Evolutionary conservation across 2,888 invertebrate genomes (phyloP), one percentile per base, ranked within the genome.

Genomic region (Tridacna gigas): DNA sequence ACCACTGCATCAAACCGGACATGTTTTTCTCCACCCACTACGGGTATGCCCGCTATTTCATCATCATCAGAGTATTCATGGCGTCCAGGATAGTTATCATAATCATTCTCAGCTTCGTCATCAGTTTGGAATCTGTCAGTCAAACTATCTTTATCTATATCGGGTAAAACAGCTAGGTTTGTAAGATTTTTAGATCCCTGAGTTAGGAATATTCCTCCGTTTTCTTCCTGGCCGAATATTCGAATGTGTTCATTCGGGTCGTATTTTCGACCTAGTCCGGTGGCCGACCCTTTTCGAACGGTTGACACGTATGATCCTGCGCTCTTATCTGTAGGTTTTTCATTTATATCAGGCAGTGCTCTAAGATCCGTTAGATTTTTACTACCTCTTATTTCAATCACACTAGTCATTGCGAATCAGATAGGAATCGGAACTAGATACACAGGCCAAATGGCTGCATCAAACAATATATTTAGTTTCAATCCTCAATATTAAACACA

Each of bases 1-100:
- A 71, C 71, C 22, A 71, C 51, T 1, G 48, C 22, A 18, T 71
- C 51, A 71, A 71, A 71, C 22, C 71, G 71, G 51, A 71, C 71
- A 47, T 26, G 71, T 51, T 51, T 71, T 2, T 71, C 47, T 12
- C 48, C 71, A 12, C 71, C 71, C 15, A 71, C 51, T 25, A 26
- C 28, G 12, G 71, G 71, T 51, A 71, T 71, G 13, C 28, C 51
- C 5, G 71, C 48, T 13, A 51, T 9, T 5, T 71, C 71, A 71
- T 51, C 71, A 45, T 48, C 71, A 12, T 12, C 22, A 7, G n/a
- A 9, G 12, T 69, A 15, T 20, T 51, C 51, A 25, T 51, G 25
- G 25, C 51, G 22, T 13, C 22, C 25, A 45, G 28, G 45, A 9
- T 45, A n/a, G 45, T 45, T 20, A 7, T 3, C 15, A 37, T 45